Conservation (phyloP, 1,140 invertebrate genomes). For the Zaprionus nigranus region DNA sequence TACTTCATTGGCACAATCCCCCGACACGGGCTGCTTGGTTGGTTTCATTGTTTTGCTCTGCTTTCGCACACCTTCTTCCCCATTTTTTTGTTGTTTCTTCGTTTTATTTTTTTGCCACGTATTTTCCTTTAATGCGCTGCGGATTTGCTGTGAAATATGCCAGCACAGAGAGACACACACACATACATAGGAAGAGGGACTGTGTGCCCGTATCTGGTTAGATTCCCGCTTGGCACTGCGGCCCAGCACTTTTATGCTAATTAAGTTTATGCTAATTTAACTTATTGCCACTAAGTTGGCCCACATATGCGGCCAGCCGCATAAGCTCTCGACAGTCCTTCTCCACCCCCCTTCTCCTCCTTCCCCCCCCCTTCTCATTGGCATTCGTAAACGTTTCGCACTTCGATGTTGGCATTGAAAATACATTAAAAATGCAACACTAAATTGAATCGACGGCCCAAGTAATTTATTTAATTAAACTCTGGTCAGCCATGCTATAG, state of each 20-base stretch:
- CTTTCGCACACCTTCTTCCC: conserved; percentile 30
- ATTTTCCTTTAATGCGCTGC: conserved; percentile 81
- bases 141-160: conserved; percentile 79
- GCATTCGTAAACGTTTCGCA: conserved; percentile 14
- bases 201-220: conserved; percentile 34
- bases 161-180: conserved; percentile 30
- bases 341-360: conserved; percentile 13
- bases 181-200: neutral
- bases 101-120: conserved; percentile 68
- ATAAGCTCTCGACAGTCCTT: conserved; percentile 39
- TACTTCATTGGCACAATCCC: conserved; percentile 82
- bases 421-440: conserved; percentile 40
- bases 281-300: conserved; percentile 82
- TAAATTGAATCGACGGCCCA: conserved; percentile 42
- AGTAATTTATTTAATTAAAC: conserved; percentile 70
- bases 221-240: conserved; percentile 66
- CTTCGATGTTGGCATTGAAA: conserved; percentile 35
- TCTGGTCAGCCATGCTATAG: conserved; percentile 1
- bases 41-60: conserved; percentile 74
- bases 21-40: conserved; percentile 51
- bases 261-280: conserved; percentile 83
- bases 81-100: conserved; percentile 35
- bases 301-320: conserved; percentile 79
- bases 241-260: conserved; percentile 80
- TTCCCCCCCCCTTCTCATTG: conserved; percentile 8